phyloP scores from a whole-genome alignment of 2,113 vertebrate species.

The Nycticebus coucang region DNA sequence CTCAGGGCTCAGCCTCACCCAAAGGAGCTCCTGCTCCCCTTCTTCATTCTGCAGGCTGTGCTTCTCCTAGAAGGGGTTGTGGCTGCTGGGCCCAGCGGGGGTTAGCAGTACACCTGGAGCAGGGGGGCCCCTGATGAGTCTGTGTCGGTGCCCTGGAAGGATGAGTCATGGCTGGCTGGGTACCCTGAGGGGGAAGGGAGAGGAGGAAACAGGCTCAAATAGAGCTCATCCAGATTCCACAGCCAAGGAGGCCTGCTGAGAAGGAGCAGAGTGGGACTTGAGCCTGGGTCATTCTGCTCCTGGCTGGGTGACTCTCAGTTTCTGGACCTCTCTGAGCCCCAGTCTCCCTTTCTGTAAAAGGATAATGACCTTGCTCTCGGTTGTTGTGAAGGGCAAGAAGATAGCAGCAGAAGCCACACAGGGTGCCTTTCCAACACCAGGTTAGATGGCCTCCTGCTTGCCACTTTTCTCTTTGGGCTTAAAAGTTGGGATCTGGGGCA shows the following conservation, averaged over 20 bases:
- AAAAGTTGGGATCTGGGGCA: neutral
- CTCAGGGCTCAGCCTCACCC: neutral
- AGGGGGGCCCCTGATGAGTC: slow-evolving; percentile 95
- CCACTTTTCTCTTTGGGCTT: neutral
- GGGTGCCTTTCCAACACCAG: neutral
- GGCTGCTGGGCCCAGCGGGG: neutral
- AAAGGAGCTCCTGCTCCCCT: neutral
- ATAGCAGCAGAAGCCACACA: neutral
- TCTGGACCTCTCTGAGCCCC: neutral
- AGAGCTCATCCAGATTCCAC: neutral
- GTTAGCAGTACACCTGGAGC: slow-evolving; percentile 88
- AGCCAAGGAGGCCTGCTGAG: neutral
- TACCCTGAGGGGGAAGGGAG: slow-evolving; percentile 83
- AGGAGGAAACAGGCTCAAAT: slow-evolving; percentile 73
- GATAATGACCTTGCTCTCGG: neutral
- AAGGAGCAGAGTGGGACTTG: neutral
- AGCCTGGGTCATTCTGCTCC: neutral
- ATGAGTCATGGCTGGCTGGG: slow-evolving; percentile 87
- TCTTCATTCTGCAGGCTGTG: slow-evolving; percentile 18
- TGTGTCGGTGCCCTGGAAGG: slow-evolving; percentile 91
- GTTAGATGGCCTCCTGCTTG: neutral
- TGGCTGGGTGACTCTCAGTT: neutral
- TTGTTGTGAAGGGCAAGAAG: neutral
- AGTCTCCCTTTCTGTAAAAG: neutral
- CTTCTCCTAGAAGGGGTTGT: slow-evolving; percentile 1